These are phyloP conservation scores for Leuciscus idus DNA, from an alignment of 2,113 vertebrate species.

Conservation along the genomic window DNA sequence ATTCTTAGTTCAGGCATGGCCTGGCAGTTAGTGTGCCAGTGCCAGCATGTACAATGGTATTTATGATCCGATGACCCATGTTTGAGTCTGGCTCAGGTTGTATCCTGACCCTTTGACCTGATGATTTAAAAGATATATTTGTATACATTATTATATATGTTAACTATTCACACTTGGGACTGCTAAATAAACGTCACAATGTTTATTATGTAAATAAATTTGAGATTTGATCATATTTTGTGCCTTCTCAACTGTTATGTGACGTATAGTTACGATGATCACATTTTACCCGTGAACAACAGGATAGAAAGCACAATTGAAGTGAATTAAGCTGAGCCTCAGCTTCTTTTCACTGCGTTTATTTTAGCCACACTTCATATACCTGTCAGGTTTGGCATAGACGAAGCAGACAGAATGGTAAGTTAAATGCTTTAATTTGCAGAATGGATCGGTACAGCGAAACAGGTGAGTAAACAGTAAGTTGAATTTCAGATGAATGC, in stretches of 20 bases:
- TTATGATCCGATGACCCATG: background rate
- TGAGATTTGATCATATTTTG: background rate
- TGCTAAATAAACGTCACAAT: background rate
- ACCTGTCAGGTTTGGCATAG: no score
- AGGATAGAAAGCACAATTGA: background rate
- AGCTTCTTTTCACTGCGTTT: background rate
- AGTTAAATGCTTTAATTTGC: no score
- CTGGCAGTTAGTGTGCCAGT: background rate
- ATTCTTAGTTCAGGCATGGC: background rate
- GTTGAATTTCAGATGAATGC: no score
- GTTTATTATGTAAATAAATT: background rate
- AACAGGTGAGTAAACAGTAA: no score
- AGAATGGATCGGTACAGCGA: no score
- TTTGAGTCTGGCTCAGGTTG: background rate
- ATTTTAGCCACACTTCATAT: background rate
- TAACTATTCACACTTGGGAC: background rate
- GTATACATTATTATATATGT: background rate
- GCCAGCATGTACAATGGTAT: background rate
- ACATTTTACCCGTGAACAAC: background rate
- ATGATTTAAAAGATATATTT: background rate
- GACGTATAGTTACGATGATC: background rate
- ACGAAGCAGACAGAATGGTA: no score
- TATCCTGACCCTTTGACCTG: background rate
- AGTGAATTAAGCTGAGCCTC: background rate
- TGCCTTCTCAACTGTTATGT: background rate